Conservation (phyloP, 2,888 invertebrate genomes). For the Tipula unca region DNA sequence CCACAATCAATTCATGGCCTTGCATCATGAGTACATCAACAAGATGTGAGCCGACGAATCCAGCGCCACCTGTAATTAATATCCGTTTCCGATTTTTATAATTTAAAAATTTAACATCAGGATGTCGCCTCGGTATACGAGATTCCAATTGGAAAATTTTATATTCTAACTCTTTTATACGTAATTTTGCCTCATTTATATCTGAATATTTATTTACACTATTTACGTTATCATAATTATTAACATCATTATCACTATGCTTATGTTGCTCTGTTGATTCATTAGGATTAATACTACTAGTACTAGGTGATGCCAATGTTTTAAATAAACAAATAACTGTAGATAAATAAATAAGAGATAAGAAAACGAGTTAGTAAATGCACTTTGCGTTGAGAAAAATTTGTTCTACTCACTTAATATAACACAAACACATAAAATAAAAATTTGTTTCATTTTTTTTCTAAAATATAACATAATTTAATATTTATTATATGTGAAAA, state of each 20-base stretch:
- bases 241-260: background rate
- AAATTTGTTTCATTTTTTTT: constrained; percentile 33
- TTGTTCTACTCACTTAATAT: constrained; percentile 24
- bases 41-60: constrained; percentile 98
- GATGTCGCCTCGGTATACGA: constrained; percentile 73
- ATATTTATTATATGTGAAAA: background rate
- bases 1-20: constrained; percentile 94
- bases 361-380: background rate
- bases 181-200: constrained; percentile 31
- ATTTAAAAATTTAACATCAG: constrained; percentile 84
- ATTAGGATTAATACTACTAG: constrained; percentile 19
- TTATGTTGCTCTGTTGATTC: constrained; percentile 15
- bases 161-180: constrained; percentile 59
- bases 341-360: constrained; percentile 15
- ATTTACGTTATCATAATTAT: constrained; percentile 15
- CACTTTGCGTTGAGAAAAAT: background rate
- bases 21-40: constrained; percentile 92
- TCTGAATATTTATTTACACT: background rate
- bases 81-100: constrained; percentile 89
- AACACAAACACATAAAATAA: constrained; percentile 27
- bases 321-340: constrained; percentile 27
- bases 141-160: constrained; percentile 64
- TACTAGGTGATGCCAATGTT: constrained; percentile 25
- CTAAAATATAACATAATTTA: constrained; percentile 30
- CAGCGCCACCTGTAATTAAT: constrained; percentile 89